A percentile compares a stretch with the other conserved stretches of the same genome.
Conservation (phyloP, 1,140 invertebrate species). For the Leucophenga varia region DNA sequence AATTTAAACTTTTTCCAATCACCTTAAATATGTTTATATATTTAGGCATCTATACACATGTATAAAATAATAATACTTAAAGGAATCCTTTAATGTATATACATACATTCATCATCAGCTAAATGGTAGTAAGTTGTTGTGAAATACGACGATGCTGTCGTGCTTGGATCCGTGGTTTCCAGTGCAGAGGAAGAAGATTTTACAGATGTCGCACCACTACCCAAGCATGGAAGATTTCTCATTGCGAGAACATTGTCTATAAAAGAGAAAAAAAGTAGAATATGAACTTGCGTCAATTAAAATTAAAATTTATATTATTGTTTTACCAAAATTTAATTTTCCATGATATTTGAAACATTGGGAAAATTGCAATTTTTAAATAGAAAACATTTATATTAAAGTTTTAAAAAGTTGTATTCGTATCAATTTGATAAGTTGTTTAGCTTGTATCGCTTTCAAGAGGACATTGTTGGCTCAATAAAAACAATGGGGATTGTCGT, state of each 20-base stretch:
- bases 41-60: too few relatives aligned
- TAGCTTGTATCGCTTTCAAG: background rate
- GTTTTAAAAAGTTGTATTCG: slow-evolving; percentile 3
- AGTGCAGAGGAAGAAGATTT: slow-evolving; percentile 17
- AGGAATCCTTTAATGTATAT: background rate
- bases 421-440: background rate
- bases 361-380: background rate
- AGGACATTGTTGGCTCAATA: too few relatives aligned
- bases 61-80: background rate
- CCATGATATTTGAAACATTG: background rate
- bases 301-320: background rate
- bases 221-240: slow-evolving; percentile 52
- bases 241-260: slow-evolving; percentile 53
- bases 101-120: slow-evolving; percentile 55
- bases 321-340: background rate
- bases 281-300: slow-evolving; percentile 17
- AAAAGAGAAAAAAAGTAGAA: slow-evolving; percentile 37
- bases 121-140: slow-evolving; percentile 53
- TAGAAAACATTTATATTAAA: background rate
- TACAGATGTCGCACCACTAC: slow-evolving; percentile 27
- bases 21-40: background rate
- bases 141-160: slow-evolving; percentile 46
- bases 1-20: too few relatives aligned
- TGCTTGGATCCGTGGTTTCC: slow-evolving; percentile 31
- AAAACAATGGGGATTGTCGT: too few relatives aligned